Evolutionary conservation across 2,113 vertebrate species (phyloP).

Genomic region (Tamias sibiricus): DNA sequence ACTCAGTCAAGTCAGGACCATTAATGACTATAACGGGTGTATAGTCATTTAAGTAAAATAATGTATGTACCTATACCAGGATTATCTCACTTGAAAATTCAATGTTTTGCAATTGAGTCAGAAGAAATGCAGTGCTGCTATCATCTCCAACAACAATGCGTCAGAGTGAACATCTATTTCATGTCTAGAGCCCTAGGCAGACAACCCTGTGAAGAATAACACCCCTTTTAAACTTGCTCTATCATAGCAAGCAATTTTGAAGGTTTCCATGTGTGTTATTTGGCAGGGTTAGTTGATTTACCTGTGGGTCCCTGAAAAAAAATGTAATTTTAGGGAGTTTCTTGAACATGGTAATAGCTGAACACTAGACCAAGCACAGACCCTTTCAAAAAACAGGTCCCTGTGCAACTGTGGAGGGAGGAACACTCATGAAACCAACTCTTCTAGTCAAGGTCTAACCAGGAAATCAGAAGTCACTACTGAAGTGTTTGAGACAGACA

Average conservation of each 20-base stretch:
- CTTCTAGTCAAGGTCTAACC: not conserved
- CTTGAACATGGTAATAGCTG: not conserved
- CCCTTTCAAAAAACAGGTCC: no score
- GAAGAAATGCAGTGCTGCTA: not conserved
- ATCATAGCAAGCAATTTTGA: not conserved
- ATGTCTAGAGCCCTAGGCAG: not conserved
- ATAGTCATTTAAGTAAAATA: not conserved
- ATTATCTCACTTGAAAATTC: not conserved
- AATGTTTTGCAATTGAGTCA: not conserved
- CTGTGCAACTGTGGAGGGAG: no score
- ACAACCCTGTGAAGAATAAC: not conserved
- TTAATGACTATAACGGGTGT: not conserved
- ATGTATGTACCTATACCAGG: not conserved
- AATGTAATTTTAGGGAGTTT: not conserved
- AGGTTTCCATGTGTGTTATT: not conserved
- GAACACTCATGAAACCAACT: accelerated
- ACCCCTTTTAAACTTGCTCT: no score
- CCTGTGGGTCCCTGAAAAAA: accelerated
- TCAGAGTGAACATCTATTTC: no score
- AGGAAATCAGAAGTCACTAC: not conserved
- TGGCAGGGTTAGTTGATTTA: not conserved
- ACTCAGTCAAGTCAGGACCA: not conserved
- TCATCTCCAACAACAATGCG: accelerated
- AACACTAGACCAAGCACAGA: no score
- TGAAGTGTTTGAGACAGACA: not conserved